Percentiles rank a stretch among this genome's conserved stretches.
Evolutionary conservation across 2,113 vertebrate genomes (phyloP).

Genomic region (Alaudala cheleensis): DNA sequence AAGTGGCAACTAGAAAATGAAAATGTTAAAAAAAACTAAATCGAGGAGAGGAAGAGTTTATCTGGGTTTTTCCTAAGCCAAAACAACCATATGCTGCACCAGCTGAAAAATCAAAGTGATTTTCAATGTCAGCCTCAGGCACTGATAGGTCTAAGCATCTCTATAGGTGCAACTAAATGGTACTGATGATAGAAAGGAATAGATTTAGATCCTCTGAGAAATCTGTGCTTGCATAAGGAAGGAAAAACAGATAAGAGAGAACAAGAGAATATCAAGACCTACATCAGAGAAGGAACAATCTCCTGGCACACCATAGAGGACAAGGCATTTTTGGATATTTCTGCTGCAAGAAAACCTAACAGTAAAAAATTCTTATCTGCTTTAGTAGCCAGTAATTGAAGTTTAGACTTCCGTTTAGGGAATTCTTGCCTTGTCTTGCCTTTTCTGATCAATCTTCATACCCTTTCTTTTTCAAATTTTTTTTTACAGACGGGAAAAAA

Average conservation of each 20-base stretch:
- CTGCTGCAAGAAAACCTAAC: background rate
- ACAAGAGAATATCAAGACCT: background rate
- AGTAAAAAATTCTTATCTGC: background rate
- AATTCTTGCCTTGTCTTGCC: background rate
- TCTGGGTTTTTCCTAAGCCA: background rate
- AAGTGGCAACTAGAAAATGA: background rate
- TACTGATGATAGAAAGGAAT: background rate
- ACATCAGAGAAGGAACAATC: background rate
- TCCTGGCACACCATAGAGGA: background rate
- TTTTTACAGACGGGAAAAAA: background rate
- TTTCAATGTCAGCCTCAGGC: constrained; percentile 28
- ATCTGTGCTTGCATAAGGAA: background rate
- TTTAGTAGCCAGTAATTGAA: background rate
- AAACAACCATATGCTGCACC: background rate
- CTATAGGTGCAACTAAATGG: background rate
- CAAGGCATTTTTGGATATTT: background rate
- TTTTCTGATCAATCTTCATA: background rate
- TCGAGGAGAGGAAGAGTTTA: background rate
- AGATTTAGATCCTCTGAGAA: background rate
- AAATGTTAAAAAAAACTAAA: background rate
- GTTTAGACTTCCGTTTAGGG: background rate
- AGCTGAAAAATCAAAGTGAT: constrained; percentile 33
- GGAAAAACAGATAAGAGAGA: background rate
- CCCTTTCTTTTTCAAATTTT: background rate
- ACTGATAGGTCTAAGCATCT: background rate